These are phyloP conservation scores for Mionectes macconnelli DNA, from an alignment of 2,113 vertebrate species.

Conservation along the genomic window DNA sequence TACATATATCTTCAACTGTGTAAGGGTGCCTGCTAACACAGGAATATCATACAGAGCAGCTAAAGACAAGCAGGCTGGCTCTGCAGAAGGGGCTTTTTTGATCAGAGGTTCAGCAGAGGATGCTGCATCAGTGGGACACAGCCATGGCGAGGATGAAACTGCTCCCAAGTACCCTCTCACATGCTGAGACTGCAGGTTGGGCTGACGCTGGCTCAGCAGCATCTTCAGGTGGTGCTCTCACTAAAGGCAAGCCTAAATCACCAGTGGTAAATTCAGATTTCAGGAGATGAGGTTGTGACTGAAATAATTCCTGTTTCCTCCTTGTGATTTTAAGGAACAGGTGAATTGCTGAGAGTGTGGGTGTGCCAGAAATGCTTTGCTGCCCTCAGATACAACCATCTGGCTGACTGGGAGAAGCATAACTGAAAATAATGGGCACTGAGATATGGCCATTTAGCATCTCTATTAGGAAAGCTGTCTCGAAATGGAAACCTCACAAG, in stretches of 20 bases:
- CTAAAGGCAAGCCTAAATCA: not conserved
- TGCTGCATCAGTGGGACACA: not conserved
- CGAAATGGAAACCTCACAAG: not conserved
- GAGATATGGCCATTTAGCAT: not conserved
- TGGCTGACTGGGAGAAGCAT: not conserved
- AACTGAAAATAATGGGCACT: not conserved
- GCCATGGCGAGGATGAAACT: not conserved
- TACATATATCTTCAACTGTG: not conserved
- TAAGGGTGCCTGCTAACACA: not conserved
- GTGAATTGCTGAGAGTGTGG: fast-evolving
- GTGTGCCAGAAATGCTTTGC: not conserved
- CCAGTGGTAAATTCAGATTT: not conserved
- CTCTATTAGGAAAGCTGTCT: not conserved
- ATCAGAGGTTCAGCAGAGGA: not conserved
- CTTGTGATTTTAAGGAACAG: not conserved
- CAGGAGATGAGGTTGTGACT: not conserved
- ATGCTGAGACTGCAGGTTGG: not conserved
- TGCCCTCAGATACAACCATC: not conserved
- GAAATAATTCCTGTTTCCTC: not conserved
- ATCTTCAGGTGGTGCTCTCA: not conserved
- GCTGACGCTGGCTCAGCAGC: not conserved
- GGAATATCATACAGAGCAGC: not conserved
- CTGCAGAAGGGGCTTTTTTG: not conserved
- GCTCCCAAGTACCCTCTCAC: not conserved
- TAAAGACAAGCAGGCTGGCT: not conserved